These are phyloP conservation scores for Prenolepis imparis DNA, from an alignment of 2,888 invertebrate species.

Conservation along the genomic window DNA sequence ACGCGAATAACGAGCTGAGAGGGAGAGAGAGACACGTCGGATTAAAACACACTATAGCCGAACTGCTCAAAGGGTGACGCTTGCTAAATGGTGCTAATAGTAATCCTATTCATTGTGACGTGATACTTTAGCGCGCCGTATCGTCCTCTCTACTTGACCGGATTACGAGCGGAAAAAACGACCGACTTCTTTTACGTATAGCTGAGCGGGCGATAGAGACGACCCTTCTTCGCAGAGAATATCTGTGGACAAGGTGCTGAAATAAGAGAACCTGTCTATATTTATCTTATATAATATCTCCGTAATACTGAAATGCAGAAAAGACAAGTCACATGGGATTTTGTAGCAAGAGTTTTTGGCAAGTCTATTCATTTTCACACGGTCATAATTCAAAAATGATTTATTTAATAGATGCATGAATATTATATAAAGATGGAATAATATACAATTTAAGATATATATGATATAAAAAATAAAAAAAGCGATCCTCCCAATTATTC, in stretches of 20 bases:
- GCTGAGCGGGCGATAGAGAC: not conserved
- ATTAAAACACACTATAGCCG: conserved; percentile 67
- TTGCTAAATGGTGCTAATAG: conserved; percentile 73
- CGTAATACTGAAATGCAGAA: not conserved
- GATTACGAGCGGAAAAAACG: conserved; percentile 47
- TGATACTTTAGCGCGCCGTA: conserved; percentile 46
- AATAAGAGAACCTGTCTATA: conserved; percentile 38
- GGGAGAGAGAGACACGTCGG: conserved; percentile 36
- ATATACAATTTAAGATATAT: not conserved
- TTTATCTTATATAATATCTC: conserved; percentile 39
- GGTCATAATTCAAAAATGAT: conserved; percentile 5
- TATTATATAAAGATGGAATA: not conserved
- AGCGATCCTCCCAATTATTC: not conserved
- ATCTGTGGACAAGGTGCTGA: conserved; percentile 30
- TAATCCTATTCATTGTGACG: conserved; percentile 70
- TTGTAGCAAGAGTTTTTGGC: not conserved
- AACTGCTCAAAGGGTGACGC: conserved; percentile 53
- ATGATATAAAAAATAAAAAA: not conserved
- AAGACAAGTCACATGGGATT: not conserved
- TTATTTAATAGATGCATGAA: not conserved
- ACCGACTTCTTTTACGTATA: conserved; percentile 10
- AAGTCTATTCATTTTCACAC: not conserved
- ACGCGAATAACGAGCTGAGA: conserved; percentile 67
- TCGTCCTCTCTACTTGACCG: conserved; percentile 30
- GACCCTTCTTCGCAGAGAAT: not conserved